Evolutionary conservation across 2,888 invertebrate species (phyloP).

Genomic region (Eupithecia centaureata): DNA sequence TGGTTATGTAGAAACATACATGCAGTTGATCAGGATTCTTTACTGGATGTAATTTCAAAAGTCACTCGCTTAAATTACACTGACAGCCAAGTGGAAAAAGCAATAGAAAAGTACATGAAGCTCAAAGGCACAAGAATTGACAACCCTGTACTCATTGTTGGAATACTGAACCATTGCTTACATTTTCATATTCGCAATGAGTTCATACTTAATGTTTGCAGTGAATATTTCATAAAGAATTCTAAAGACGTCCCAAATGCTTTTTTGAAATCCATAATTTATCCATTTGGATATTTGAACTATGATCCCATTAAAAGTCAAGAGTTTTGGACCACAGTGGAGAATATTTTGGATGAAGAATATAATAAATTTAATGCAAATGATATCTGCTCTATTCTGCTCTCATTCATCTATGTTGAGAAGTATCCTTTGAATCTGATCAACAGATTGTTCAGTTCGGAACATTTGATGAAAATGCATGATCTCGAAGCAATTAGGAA

Average conservation of each 20-base stretch:
- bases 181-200: slow-evolving; percentile 84
- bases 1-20: slow-evolving; percentile 86
- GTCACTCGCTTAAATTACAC: slow-evolving; percentile 82
- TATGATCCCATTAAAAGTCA: slow-evolving; percentile 77
- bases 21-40: slow-evolving; percentile 82
- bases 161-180: slow-evolving; percentile 85
- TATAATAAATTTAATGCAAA: slow-evolving; percentile 83
- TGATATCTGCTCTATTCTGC: slow-evolving; percentile 84
- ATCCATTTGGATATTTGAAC: slow-evolving; percentile 85
- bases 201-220: slow-evolving; percentile 83
- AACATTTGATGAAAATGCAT: slow-evolving; percentile 84
- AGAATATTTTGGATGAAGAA: slow-evolving; percentile 79
- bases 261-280: slow-evolving; percentile 83
- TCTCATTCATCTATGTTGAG: slow-evolving; percentile 86
- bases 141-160: slow-evolving; percentile 83
- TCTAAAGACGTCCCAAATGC: slow-evolving; percentile 75
- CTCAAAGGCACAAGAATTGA: slow-evolving; percentile 75
- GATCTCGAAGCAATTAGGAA: slow-evolving; percentile 75
- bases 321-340: slow-evolving; percentile 84
- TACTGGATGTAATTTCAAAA: slow-evolving; percentile 80
- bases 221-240: slow-evolving; percentile 82
- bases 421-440: slow-evolving; percentile 85
- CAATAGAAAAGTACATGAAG: slow-evolving; percentile 85
- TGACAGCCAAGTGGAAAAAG: slow-evolving; percentile 82
- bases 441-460: slow-evolving; percentile 83